A percentile compares a stretch with the other conserved stretches of the same genome.
Conservation (phyloP, 2,113 vertebrate genomes). For the Coptodon bakossiorum region DNA sequence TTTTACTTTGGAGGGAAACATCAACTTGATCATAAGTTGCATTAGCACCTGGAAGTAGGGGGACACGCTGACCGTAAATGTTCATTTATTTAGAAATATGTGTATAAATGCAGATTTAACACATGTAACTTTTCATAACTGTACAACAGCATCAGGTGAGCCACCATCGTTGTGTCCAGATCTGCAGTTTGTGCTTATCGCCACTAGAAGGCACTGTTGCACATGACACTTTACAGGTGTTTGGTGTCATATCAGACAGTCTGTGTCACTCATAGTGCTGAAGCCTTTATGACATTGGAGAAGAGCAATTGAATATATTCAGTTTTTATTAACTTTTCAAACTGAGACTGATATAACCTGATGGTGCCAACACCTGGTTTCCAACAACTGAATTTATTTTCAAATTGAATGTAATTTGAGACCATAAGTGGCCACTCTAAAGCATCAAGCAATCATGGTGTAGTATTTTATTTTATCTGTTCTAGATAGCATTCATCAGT, state of each 20-base stretch:
- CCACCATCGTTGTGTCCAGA: fast-evolving
- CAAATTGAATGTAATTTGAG: background rate
- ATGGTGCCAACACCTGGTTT: background rate
- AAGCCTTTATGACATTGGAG: background rate
- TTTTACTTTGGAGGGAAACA: background rate
- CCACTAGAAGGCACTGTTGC: conserved; percentile 33
- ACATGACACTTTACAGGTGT: background rate
- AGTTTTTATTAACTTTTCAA: background rate
- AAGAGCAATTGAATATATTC: background rate
- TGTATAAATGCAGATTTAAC: background rate
- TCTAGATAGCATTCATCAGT: background rate
- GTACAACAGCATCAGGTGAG: background rate
- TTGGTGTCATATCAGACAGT: background rate
- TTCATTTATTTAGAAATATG: background rate
- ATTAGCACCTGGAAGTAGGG: background rate
- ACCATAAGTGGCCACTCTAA: background rate
- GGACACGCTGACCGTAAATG: background rate
- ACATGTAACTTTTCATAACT: background rate
- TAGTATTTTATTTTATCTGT: background rate
- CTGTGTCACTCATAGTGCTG: background rate
- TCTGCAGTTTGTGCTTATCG: background rate
- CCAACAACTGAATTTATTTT: background rate
- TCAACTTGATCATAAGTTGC: background rate
- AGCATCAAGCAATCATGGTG: background rate
- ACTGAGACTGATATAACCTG: background rate